phyloP scores from a whole-genome alignment of 2,888 invertebrate genomes.

The Drosophila sordidula region DNA sequence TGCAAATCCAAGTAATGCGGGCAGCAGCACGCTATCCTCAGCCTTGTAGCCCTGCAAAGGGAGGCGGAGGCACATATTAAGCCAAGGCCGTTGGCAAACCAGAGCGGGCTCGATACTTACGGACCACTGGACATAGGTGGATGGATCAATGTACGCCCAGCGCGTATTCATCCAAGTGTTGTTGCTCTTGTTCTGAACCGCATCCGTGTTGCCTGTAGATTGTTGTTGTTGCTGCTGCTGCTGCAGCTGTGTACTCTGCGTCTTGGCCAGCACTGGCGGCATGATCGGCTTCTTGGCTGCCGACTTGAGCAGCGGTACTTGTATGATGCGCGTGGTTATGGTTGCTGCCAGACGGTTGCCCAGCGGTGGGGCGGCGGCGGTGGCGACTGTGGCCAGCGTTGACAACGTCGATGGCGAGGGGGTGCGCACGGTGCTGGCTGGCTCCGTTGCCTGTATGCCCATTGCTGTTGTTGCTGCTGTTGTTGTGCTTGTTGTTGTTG shows the following conservation, averaged over 20 bases:
- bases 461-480: slow-evolving; percentile 20
- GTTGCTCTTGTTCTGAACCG: slow-evolving; percentile 75
- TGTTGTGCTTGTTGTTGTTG: slow-evolving; percentile 15
- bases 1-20: slow-evolving; percentile 85
- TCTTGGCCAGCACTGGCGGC: slow-evolving; percentile 83
- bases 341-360: slow-evolving; percentile 49
- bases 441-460: slow-evolving; percentile 12
- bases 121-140: slow-evolving; percentile 89
- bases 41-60: slow-evolving; percentile 86
- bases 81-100: not conserved
- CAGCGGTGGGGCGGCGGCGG: slow-evolving; percentile 27
- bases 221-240: slow-evolving; percentile 32
- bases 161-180: slow-evolving; percentile 87
- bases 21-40: slow-evolving; percentile 87
- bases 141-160: slow-evolving; percentile 89
- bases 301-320: slow-evolving; percentile 83
- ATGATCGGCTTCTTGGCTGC: slow-evolving; percentile 87
- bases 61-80: not conserved
- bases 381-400: slow-evolving; percentile 26
- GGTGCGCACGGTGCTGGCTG: slow-evolving; percentile 27
- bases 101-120: slow-evolving; percentile 84
- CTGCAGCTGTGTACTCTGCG: slow-evolving; percentile 60
- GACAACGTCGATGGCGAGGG: slow-evolving; percentile 15
- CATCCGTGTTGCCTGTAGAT: slow-evolving; percentile 14
- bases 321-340: slow-evolving; percentile 82